These are phyloP conservation scores for Lepilemur ruficaudatus DNA, from an alignment of 2,797 vertebrate species.

Conservation along the genomic window DNA sequence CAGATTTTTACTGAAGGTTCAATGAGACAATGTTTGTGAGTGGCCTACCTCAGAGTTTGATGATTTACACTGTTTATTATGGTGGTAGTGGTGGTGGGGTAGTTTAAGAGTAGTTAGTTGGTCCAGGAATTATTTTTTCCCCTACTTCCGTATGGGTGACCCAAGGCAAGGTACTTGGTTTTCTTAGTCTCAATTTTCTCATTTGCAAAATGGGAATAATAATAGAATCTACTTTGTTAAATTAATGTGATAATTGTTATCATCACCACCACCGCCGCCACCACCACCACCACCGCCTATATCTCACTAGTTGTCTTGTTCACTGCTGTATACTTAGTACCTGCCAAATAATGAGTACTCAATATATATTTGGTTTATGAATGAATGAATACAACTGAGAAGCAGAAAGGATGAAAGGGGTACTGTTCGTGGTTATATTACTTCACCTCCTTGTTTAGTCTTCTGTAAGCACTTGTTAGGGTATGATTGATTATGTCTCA, in stretches of 20 bases:
- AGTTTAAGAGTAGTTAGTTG: background rate
- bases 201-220: background rate
- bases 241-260: background rate
- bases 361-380: background rate
- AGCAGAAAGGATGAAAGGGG: background rate
- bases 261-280: background rate
- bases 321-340: background rate
- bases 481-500: background rate
- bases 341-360: background rate
- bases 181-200: conserved; percentile 20
- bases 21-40: background rate
- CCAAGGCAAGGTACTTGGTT: background rate
- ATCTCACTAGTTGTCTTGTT: background rate
- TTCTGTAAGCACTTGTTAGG: background rate
- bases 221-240: background rate
- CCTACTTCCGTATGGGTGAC: background rate
- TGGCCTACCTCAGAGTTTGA: background rate
- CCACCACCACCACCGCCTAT: background rate
- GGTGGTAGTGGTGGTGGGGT: background rate
- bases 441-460: background rate
- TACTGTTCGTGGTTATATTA: background rate
- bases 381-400: background rate
- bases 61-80: background rate
- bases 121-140: background rate
- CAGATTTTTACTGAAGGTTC: background rate